phyloP scores from a whole-genome alignment of 2,797 vertebrate species.

The Protosalanx chinensis region DNA sequence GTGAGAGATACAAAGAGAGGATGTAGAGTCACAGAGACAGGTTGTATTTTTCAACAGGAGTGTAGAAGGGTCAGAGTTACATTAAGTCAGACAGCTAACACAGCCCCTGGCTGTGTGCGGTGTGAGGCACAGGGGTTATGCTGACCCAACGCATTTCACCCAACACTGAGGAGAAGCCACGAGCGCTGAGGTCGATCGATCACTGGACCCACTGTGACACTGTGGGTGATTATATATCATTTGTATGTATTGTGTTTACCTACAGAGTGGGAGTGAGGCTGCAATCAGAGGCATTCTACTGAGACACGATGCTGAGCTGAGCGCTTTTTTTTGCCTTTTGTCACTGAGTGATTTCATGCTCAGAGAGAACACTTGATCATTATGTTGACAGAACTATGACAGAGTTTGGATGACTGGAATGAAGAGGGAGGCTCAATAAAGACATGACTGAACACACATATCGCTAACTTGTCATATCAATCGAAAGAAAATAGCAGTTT shows the following conservation, averaged over 20 bases:
- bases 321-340: conserved; percentile 13
- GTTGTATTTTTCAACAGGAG: conserved; percentile 16
- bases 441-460: conserved; percentile 25
- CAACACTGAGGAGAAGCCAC: conserved; percentile 29
- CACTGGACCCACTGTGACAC: conserved; percentile 21
- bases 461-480: conserved; percentile 34
- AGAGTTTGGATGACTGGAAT: conserved; percentile 26
- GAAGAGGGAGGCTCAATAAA: conserved; percentile 7
- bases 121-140: conserved; percentile 20
- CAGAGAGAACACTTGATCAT: conserved; percentile 30
- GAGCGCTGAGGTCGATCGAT: conserved; percentile 42
- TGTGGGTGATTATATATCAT: conserved; percentile 50
- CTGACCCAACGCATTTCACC: conserved; percentile 38
- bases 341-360: conserved; percentile 31
- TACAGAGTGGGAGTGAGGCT: conserved; percentile 37
- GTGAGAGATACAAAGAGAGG: background rate
- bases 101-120: conserved; percentile 23
- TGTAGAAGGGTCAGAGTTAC: conserved; percentile 21
- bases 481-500: conserved; percentile 23
- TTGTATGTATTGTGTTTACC: conserved; percentile 57
- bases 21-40: conserved; percentile 3
- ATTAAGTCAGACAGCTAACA: conserved; percentile 38
- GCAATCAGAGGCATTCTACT: conserved; percentile 42
- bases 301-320: conserved; percentile 32
- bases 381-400: conserved; percentile 29